A percentile compares a stretch with the other conserved stretches of the same genome.
Evolutionary conservation across 1,140 invertebrate genomes (phyloP).

Genomic region (Hylaeus volcanicus): DNA sequence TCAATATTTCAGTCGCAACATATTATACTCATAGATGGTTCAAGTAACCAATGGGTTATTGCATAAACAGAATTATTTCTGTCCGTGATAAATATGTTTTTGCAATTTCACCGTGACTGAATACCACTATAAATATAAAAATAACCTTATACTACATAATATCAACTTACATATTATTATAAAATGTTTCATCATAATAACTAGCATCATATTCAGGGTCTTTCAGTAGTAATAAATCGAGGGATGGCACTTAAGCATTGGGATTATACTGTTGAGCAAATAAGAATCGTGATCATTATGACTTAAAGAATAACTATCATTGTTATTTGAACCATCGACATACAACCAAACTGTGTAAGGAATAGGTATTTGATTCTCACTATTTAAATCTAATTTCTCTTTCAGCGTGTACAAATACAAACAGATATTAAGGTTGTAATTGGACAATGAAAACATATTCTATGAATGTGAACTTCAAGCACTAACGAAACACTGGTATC

Average conservation of each 20-base stretch:
- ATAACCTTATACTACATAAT: constrained; percentile 35
- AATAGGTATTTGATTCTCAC: constrained; percentile 16
- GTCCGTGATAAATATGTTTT: neutral
- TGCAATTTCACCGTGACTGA: constrained; percentile 75
- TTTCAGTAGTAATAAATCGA: constrained; percentile 1
- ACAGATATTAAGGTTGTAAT: constrained; percentile 3
- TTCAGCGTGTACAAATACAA: constrained; percentile 15
- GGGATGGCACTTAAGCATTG: constrained; percentile 26
- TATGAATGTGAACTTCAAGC: constrained; percentile 26
- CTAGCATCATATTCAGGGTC: constrained; percentile 46
- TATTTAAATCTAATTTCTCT: constrained; percentile 7
- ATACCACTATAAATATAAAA: constrained; percentile 68
- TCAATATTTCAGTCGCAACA: constrained; percentile 9
- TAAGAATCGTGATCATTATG: constrained; percentile 14
- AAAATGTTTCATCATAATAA: constrained; percentile 43
- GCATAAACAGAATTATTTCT: constrained; percentile 16
- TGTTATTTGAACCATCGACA: constrained; percentile 58
- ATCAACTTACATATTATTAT: constrained; percentile 24
- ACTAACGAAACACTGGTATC: constrained; percentile 12
- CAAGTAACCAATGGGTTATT: constrained; percentile 67
- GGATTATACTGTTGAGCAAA: constrained; percentile 29
- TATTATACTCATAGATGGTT: constrained; percentile 59
- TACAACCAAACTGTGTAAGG: constrained; percentile 35
- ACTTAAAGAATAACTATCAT: constrained; percentile 49
- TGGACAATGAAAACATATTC: neutral